Base-by-base conservation (phyloP, 1,140 invertebrate genomes). In the Zaprionus kolodkinae region DNA sequence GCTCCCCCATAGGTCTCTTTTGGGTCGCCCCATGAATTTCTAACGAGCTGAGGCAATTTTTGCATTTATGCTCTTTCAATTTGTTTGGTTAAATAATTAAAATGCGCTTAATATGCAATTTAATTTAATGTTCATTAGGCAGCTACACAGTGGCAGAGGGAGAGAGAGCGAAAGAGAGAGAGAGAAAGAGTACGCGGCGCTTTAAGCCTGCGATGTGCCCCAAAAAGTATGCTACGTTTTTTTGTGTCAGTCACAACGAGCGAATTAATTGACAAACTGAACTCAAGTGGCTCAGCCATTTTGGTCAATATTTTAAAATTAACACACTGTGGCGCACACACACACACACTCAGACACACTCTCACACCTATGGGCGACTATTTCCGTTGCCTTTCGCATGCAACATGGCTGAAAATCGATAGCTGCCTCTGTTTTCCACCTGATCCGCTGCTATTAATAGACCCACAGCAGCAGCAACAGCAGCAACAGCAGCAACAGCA, bases 291-390 rank as follows among this genome's bases (percentile, higher is more conserved):
- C 61, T 33, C 72, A 71, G 35, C 27, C 64, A 60, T 77, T 80
- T 81, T 84, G 61, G 81, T 77, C 81, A 84, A 84, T 81, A 85
- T 73, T 85, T 85, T 85, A 71, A 84, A 84, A 84, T 84, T 80
- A 85, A 61, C 55, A 75, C 54, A 48, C 55, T 27, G 30, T 27
- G 43, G 60, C 54, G 62, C 62, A 66, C 36, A 60, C 55, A 69
- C 65, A 45, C 17, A 36, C n/a, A 57, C 3, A 56, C 33, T 15
- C 30, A 67, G 40, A 35, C 10, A 30, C 25, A 21, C 56, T 50
- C 36, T 36, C 25, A 27, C 30, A 21, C 61, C 45, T 36, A 66
- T 30, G 54, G 48, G 54, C 36, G 78, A 76, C 76, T 84, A 83
- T 83, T 83, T 83, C 76, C 38, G 63, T 70, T 82, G 83, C 43